Conservation (phyloP, 2,888 invertebrate species). For the Parnassius mnemosyne region DNA sequence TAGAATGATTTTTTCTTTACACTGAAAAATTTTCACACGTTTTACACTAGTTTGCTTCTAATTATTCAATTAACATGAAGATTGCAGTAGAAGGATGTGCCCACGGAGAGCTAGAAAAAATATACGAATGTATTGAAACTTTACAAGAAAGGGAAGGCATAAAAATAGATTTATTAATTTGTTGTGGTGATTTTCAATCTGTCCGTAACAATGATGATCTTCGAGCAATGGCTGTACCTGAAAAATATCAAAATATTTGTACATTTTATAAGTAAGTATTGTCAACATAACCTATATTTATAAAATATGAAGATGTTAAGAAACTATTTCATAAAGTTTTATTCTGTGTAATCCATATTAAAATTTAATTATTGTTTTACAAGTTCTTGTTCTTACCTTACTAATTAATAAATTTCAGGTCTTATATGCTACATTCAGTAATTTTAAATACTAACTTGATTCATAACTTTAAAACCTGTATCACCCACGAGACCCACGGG, state of each 20-base stretch:
- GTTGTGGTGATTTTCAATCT: slow-evolving; percentile 99
- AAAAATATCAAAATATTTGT: slow-evolving; percentile 93
- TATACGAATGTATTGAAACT: slow-evolving; percentile 91
- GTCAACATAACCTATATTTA: slow-evolving; percentile 11
- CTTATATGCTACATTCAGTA: no score
- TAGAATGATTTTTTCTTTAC: not conserved
- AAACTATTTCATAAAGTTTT: no score
- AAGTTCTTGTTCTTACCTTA: no score
- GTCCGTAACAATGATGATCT: slow-evolving; percentile 94
- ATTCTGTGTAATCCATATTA: no score
- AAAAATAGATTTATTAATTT: slow-evolving; percentile 94
- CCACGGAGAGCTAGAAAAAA: slow-evolving; percentile 97
- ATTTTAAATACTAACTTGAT: no score
- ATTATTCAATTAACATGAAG: slow-evolving; percentile 82
- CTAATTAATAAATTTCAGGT: no score
- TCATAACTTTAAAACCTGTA: no score
- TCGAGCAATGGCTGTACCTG: slow-evolving; percentile 96
- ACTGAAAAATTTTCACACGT: not conserved
- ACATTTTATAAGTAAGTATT: slow-evolving; percentile 93
- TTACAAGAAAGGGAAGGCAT: slow-evolving; percentile 87
- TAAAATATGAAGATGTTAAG: not conserved
- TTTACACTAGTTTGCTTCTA: slow-evolving; percentile 9
- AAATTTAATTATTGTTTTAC: no score
- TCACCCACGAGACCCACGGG: no score
- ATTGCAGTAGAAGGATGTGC: slow-evolving; percentile 98